Percentiles rank a stretch among this genome's conserved stretches.
Conservation (phyloP, 2,888 invertebrate genomes). For the Ceriagrion tenellum region DNA sequence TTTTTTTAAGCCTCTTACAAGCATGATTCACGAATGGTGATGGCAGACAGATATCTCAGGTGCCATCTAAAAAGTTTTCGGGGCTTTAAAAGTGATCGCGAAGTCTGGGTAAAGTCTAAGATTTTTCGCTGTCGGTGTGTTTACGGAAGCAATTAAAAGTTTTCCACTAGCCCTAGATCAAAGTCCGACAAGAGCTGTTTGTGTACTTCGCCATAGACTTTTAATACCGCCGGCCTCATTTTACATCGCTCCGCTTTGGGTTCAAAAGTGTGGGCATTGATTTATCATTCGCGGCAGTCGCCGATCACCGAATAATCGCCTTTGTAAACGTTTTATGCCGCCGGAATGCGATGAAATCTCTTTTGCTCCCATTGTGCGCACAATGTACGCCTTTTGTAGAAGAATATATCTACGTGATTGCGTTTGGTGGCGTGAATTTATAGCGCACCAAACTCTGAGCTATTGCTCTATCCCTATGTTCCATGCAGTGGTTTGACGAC, state of each 20-base stretch:
- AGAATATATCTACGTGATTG: background rate
- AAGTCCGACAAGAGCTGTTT: background rate
- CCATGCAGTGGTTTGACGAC: too few species aligned
- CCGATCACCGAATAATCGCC: background rate
- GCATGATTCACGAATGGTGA: background rate
- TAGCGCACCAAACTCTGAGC: background rate
- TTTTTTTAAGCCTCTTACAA: too few species aligned
- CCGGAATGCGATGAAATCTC: background rate
- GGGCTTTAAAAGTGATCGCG: background rate
- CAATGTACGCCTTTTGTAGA: background rate
- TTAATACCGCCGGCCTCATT: background rate
- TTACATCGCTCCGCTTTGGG: background rate
- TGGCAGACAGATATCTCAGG: background rate
- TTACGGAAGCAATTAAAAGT: conserved; percentile 16
- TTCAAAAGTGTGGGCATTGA: background rate
- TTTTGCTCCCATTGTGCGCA: background rate
- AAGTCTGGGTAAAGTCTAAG: background rate
- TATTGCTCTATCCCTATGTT: too few species aligned
- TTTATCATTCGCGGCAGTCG: background rate
- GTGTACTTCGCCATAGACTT: background rate
- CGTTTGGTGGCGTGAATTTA: background rate
- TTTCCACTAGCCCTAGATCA: background rate
- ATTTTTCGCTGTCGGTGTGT: background rate
- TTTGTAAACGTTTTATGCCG: background rate
- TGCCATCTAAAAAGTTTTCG: background rate